Conservation (phyloP, 1,140 invertebrate genomes). For the Drosophila pruinosa region DNA sequence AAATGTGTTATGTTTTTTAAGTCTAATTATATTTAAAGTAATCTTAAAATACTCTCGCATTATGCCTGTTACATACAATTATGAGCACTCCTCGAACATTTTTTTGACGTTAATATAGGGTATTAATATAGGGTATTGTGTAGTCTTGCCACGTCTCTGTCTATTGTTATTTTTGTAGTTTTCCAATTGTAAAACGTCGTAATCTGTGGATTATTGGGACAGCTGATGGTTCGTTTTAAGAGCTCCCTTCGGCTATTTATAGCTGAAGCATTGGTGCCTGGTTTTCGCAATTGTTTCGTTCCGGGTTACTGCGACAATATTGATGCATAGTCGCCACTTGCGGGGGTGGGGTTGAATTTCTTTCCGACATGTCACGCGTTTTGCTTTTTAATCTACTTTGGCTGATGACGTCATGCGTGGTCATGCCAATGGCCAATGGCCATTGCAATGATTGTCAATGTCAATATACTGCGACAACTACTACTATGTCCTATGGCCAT, state of each 20-base stretch:
- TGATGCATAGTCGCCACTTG: background rate
- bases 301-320: slow-evolving; percentile 25
- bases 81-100: too few relatives aligned
- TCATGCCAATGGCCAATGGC: slow-evolving; percentile 7
- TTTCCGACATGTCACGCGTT: slow-evolving; percentile 31
- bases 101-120: too few relatives aligned
- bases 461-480: slow-evolving; percentile 26
- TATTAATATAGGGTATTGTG: slow-evolving; percentile 12
- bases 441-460: slow-evolving; percentile 49
- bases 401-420: slow-evolving; percentile 35
- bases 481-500: background rate
- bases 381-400: slow-evolving; percentile 49
- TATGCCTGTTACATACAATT: too few relatives aligned
- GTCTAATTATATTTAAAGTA: too few relatives aligned
- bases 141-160: too few relatives aligned
- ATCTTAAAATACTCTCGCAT: too few relatives aligned
- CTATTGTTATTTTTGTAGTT: slow-evolving; percentile 1
- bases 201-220: slow-evolving; percentile 39
- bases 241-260: slow-evolving; percentile 17
- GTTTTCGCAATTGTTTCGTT: slow-evolving; percentile 15
- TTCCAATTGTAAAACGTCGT: slow-evolving; percentile 23
- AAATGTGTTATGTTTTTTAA: too few relatives aligned
- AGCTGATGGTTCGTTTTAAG: slow-evolving; percentile 27
- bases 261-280: background rate
- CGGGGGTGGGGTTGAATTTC: background rate